Conservation (phyloP, 2,797 vertebrate genomes). For the Falco rusticolus region DNA sequence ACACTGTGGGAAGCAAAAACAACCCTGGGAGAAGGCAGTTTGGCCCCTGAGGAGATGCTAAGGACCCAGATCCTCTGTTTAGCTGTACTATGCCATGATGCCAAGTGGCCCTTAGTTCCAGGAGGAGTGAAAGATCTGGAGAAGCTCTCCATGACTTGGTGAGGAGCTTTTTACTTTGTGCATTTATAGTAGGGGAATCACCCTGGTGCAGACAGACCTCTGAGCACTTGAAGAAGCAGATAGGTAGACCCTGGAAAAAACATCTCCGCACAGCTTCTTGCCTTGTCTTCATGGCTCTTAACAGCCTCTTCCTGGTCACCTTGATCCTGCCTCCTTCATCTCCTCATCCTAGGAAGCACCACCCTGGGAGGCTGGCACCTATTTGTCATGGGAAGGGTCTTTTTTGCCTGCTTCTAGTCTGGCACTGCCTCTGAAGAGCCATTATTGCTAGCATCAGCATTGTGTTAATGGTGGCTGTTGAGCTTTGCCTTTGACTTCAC, state of each 20-base stretch:
- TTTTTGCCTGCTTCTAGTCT: not conserved
- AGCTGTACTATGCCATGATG: rapidly evolving
- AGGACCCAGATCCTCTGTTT: not conserved
- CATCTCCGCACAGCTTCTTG: not conserved
- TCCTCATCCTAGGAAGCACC: not conserved
- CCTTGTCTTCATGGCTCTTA: not conserved
- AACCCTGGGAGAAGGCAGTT: not conserved
- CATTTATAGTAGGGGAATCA: not conserved
- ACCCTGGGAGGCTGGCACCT: not conserved
- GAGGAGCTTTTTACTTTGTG: not conserved
- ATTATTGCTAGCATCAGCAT: not conserved
- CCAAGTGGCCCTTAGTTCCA: not conserved
- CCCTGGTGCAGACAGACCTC: not conserved
- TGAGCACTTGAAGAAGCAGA: not conserved
- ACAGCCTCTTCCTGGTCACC: not conserved
- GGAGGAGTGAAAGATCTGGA: not conserved
- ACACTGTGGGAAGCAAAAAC: not conserved
- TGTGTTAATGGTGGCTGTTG: not conserved
- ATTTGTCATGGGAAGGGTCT: not conserved
- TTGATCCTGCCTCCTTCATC: not conserved
- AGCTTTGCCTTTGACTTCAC: not conserved
- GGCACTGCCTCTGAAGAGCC: not conserved
- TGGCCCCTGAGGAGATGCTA: not conserved
- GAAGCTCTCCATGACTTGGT: not conserved
- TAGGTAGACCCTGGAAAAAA: not conserved